Evolutionary conservation across 2,797 vertebrate genomes (phyloP).

Genomic region (Cossypha dichroa): DNA sequence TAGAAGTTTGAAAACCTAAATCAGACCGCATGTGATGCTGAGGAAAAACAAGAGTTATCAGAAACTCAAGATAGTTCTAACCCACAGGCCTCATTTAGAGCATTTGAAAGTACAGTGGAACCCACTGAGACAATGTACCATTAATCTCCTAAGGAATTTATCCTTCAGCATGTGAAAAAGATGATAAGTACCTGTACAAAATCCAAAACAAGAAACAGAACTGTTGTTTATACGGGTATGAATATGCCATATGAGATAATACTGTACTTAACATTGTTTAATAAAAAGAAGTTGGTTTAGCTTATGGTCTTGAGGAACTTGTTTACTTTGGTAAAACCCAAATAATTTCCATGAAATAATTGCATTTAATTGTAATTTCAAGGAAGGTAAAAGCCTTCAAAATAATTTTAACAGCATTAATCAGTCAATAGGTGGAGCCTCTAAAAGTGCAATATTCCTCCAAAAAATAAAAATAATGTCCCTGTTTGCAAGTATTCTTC

Average conservation of each 20-base stretch:
- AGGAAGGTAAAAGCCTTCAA: not conserved
- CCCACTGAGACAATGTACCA: rapidly evolving
- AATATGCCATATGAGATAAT: not conserved
- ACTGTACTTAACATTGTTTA: not conserved
- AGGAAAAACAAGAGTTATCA: rapidly evolving
- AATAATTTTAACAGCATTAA: not conserved
- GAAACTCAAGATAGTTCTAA: not conserved
- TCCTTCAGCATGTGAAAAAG: not conserved
- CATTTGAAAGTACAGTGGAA: not conserved
- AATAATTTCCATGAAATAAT: not conserved
- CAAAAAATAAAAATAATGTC: not conserved
- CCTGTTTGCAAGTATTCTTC: too few species aligned
- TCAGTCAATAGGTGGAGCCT: not conserved
- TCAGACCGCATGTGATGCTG: not conserved
- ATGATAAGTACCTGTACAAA: not conserved
- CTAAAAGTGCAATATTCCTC: not conserved
- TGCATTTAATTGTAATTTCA: not conserved
- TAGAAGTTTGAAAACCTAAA: not conserved
- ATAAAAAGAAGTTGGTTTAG: not conserved
- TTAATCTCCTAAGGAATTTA: not conserved
- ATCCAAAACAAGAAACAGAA: not conserved
- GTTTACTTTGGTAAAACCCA: not conserved
- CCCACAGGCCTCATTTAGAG: not conserved
- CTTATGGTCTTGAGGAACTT: not conserved
- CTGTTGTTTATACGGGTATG: not conserved